A percentile compares a stretch with the other conserved stretches of the same genome.
phyloP scores from a whole-genome alignment of 2,797 vertebrate species.

The Sarcophilus harrisii region DNA sequence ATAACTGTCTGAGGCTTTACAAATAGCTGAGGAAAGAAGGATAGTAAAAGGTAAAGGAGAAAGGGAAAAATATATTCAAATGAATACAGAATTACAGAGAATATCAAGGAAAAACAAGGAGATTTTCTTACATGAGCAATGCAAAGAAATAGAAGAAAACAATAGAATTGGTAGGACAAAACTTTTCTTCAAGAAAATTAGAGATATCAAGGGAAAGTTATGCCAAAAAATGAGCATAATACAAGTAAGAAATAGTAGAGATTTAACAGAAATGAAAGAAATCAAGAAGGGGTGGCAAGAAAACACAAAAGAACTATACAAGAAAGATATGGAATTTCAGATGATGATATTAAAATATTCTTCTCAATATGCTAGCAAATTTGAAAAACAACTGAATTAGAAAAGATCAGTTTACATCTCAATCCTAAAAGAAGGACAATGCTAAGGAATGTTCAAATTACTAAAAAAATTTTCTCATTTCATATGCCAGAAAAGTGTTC shows the following conservation, averaged over 20 bases:
- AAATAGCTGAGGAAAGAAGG: not conserved
- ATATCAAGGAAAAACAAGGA: no score
- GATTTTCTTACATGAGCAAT: not conserved
- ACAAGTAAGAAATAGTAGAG: not conserved
- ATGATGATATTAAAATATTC: not conserved
- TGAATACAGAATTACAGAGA: no score
- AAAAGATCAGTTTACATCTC: not conserved
- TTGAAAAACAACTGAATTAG: not conserved
- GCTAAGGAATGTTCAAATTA: not conserved
- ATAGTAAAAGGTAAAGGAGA: not conserved
- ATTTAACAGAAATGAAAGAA: not conserved
- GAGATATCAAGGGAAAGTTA: not conserved
- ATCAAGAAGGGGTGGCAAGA: not conserved
- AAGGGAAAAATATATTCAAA: not conserved
- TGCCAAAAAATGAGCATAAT: not conserved
- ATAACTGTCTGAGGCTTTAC: not conserved
- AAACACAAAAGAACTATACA: not conserved
- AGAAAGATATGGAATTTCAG: not conserved
- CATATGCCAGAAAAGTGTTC: not conserved
- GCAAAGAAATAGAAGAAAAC: not conserved
- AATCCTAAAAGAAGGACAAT: not conserved
- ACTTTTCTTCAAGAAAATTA: not conserved
- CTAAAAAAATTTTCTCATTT: not conserved
- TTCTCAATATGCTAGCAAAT: not conserved
- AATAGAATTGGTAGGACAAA: not conserved